Evolutionary conservation across 2,113 vertebrate species (phyloP).

Genomic region (Formicarius rufipectus): DNA sequence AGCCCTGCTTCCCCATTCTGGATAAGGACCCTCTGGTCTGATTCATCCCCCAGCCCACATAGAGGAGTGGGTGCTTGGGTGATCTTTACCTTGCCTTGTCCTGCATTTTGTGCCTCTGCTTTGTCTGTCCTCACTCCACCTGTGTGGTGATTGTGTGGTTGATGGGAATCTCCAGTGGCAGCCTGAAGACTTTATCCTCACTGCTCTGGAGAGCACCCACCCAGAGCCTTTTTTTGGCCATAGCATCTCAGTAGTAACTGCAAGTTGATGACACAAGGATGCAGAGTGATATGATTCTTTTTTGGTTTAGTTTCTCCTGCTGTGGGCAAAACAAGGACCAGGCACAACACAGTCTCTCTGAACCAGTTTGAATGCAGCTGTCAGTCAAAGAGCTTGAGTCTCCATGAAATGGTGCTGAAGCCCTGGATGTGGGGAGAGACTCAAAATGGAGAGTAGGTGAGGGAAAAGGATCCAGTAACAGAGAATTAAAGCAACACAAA

Average conservation of each 20-base stretch:
- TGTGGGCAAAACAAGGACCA: background rate
- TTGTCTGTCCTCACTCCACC: background rate
- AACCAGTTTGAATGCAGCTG: background rate
- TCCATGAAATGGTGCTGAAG: background rate
- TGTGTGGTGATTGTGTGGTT: background rate
- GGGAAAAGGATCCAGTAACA: background rate
- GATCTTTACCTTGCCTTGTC: background rate
- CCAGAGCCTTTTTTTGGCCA: background rate
- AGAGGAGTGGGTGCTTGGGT: background rate
- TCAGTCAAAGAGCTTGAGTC: background rate
- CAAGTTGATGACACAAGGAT: background rate
- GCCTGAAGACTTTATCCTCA: background rate
- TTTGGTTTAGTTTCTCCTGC: background rate
- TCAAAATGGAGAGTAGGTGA: background rate
- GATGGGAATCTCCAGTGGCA: background rate
- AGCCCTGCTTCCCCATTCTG: conserved; percentile 33
- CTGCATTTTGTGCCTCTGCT: background rate
- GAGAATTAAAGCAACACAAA: background rate
- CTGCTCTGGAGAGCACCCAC: background rate
- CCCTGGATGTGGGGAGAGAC: background rate
- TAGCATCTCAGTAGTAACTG: background rate
- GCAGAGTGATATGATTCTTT: background rate
- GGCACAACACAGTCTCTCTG: background rate
- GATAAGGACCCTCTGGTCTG: background rate
- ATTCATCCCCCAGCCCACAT: background rate